Conservation (phyloP, 2,888 invertebrate genomes). For the Mesoligia furuncula region DNA sequence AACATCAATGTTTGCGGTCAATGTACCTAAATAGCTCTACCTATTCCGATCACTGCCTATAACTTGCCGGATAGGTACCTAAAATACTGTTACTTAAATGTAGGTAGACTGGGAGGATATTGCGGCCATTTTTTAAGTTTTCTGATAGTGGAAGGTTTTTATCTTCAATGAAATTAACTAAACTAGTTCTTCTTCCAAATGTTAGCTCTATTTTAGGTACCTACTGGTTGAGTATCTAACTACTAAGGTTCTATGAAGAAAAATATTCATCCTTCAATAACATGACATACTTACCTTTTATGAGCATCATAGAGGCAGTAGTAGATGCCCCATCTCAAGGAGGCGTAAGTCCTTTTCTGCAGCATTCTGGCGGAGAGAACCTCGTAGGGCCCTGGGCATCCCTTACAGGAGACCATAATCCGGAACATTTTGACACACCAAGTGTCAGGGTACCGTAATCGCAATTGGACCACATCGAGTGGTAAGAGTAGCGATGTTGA, state of each 20-base stretch:
- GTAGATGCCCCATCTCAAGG: slow-evolving; percentile 49
- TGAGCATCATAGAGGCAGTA: slow-evolving; percentile 46
- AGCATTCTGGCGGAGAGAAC: slow-evolving; percentile 34
- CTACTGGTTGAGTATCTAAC: no score
- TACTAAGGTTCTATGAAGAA: background rate
- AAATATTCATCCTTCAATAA: background rate
- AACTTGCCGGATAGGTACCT: background rate
- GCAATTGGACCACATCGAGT: slow-evolving; percentile 55
- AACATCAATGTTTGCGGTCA: no score
- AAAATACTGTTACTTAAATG: background rate
- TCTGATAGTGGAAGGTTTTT: no score
- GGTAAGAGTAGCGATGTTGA: slow-evolving; percentile 48
- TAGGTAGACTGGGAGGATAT: background rate
- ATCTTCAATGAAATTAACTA: background rate
- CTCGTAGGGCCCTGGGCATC: slow-evolving; percentile 36
- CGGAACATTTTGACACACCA: slow-evolving; percentile 46
- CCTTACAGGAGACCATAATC: slow-evolving; percentile 44
- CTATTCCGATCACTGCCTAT: no score
- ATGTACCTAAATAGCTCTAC: no score
- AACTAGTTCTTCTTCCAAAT: background rate
- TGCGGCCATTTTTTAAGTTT: background rate
- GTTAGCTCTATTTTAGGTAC: background rate
- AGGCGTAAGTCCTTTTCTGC: slow-evolving; percentile 30
- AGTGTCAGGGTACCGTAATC: slow-evolving; percentile 60
- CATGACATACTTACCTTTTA: slow-evolving; percentile 18